Evolutionary conservation across 2,797 vertebrate species (phyloP), one percentile per base, ranked within the genome.

Genomic region (Clamator glandarius): DNA sequence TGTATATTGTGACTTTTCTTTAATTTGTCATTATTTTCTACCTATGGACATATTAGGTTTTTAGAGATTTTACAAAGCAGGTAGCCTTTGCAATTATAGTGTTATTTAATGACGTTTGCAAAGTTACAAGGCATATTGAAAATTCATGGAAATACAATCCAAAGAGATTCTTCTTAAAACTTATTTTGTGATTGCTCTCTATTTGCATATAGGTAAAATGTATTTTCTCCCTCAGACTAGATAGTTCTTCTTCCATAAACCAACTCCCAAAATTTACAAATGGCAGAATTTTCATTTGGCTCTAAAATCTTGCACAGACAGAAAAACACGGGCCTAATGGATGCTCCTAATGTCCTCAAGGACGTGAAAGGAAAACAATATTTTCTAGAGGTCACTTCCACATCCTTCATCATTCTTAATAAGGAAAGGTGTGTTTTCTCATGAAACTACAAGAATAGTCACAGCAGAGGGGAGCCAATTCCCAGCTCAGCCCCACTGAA

Each of bases 21-120:
- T 68, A 89, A 78, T 93, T 84, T 64, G 54, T 84, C 91, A 84
- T 82, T 51, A 2, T 42, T 82, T 87, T 79, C 51, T 91, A n/a
- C 42, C 39, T 72, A 0, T 62, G 36, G 63, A 81, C 9, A 6
- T 39, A 68, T 81, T 67, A 72, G 44, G 17, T 26, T 75, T 92
- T 62, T 23, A 78, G 58, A 86, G 48, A 39, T 41, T 75, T 86
- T 13, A 35, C 28, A 67, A 59, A 64, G 58, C 39, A 77, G 59
- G 16, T 31, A 59, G 28, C 9, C 19, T 95, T 74, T 68, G 64
- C 36, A 67, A 67, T 16, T 31, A n/a, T 64, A 59, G 72, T 44
- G 23, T 18, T 15, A 52, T 78, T 84, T 73, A 50, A 9, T 67
- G n/a, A 67, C 20, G 78, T 75, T 57, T 64, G 46, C 51, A 36